Percentiles rank a stretch among this genome's conserved stretches.
Conservation (phyloP, 2,888 invertebrate genomes). For the Acronicta psi region DNA sequence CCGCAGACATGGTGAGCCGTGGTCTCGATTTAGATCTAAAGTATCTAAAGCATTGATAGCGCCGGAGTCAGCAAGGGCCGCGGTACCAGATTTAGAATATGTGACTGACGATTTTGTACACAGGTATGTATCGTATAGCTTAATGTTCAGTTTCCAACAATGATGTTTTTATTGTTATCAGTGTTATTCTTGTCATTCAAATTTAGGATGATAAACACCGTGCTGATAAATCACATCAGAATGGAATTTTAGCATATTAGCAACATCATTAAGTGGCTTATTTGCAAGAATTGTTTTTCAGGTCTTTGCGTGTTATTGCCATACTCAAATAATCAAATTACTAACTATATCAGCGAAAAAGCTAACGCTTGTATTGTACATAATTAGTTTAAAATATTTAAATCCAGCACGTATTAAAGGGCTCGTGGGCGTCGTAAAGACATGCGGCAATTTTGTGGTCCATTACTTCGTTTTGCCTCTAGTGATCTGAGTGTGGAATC, state of each 20-base stretch:
- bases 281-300: slow-evolving; percentile 16
- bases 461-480: slow-evolving; percentile 56
- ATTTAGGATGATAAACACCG: slow-evolving; percentile 34
- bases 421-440: slow-evolving; percentile 10
- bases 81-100: slow-evolving; percentile 92
- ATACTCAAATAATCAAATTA: not conserved
- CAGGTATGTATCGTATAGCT: slow-evolving; percentile 80
- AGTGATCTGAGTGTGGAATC: slow-evolving; percentile 78
- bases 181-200: slow-evolving; percentile 29
- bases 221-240: slow-evolving; percentile 42
- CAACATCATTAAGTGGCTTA: not conserved
- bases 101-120: slow-evolving; percentile 93
- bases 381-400: not conserved
- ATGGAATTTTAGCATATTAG: slow-evolving; percentile 21
- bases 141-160: slow-evolving; percentile 18
- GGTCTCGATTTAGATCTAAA: slow-evolving; percentile 95
- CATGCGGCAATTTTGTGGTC: slow-evolving; percentile 46
- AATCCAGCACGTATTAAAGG: not conserved
- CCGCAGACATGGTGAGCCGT: slow-evolving; percentile 94
- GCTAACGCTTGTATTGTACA: not conserved
- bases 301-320: not conserved
- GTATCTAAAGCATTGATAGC: slow-evolving; percentile 95
- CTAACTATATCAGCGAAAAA: not conserved
- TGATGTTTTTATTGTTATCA: slow-evolving; percentile 30
- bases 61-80: slow-evolving; percentile 93